Percentiles rank a stretch among this genome's conserved stretches.
These are phyloP conservation scores for Drosophila sordidula DNA, from an alignment of 2,888 invertebrate species.

Conservation along the genomic window DNA sequence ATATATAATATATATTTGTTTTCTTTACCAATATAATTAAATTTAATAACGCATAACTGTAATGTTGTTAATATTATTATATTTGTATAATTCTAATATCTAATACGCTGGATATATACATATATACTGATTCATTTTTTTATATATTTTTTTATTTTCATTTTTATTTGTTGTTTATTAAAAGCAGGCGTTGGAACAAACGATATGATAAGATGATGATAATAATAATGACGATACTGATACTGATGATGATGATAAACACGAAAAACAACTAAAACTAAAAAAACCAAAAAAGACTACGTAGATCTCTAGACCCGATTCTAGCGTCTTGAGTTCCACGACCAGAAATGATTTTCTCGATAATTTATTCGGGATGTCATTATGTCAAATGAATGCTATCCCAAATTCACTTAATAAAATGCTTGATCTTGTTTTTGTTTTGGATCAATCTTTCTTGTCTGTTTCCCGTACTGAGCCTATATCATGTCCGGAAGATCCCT, in stretches of 20 bases:
- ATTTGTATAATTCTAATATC: conserved; percentile 71
- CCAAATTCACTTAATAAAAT: too few relatives aligned
- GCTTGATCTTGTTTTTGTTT: too few relatives aligned
- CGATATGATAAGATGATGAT: conserved; percentile 50
- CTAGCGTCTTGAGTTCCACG: too few relatives aligned
- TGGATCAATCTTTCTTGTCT: too few relatives aligned
- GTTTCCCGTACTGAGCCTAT: too few relatives aligned
- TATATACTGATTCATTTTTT: conserved; percentile 47
- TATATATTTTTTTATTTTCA: conserved; percentile 26
- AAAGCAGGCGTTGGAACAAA: conserved; percentile 29
- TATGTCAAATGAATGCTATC: too few relatives aligned
- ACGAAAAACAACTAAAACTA: conserved; percentile 47
- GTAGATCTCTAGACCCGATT: too few relatives aligned
- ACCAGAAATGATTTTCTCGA: too few relatives aligned
- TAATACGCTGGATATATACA: conserved; percentile 53
- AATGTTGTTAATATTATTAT: conserved; percentile 78
- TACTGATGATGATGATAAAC: conserved; percentile 48
- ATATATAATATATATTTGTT: conserved; percentile 47
- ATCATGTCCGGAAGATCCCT: too few relatives aligned
- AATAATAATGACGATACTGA: conserved; percentile 29
- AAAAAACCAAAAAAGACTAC: too few relatives aligned
- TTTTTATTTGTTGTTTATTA: conserved; percentile 53
- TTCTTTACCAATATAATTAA: conserved; percentile 47
- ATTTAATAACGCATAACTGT: conserved; percentile 60
- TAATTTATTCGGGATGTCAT: too few relatives aligned